Conservation (phyloP, 2,113 vertebrate species). For the Pygoscelis adeliae region DNA sequence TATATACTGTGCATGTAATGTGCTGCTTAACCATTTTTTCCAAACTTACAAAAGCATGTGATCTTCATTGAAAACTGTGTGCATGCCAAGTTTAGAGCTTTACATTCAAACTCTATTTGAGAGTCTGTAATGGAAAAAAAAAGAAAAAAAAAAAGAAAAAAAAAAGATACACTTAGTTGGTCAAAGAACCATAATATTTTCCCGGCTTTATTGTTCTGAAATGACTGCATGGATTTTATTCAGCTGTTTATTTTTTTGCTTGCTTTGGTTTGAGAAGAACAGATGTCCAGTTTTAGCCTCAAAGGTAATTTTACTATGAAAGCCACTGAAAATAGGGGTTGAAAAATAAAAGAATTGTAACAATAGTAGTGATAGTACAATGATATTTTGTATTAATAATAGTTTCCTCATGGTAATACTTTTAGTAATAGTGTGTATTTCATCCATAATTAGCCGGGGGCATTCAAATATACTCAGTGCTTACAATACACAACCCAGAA, state of each 20-base stretch:
- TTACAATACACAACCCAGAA: neutral
- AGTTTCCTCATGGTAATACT: neutral
- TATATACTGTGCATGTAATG: slow-evolving; percentile 7
- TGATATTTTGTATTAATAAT: neutral
- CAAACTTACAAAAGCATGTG: slow-evolving; percentile 31
- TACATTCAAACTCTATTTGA: neutral
- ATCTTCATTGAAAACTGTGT: slow-evolving; percentile 41
- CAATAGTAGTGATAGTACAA: neutral
- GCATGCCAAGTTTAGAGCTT: slow-evolving; percentile 30
- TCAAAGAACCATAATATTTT: neutral
- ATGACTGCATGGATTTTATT: neutral
- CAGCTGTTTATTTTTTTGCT: neutral
- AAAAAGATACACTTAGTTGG: neutral
- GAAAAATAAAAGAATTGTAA: neutral
- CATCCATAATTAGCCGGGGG: neutral
- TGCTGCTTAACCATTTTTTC: slow-evolving; percentile 44
- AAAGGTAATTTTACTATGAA: neutral
- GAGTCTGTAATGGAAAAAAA: neutral
- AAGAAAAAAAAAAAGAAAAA: neutral
- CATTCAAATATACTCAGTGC: neutral
- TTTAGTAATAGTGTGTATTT: neutral
- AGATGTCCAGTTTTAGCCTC: neutral
- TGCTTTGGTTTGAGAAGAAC: neutral
- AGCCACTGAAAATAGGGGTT: neutral
- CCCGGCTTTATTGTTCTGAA: neutral